Percentiles rank a stretch among this genome's conserved stretches.
Evolutionary conservation across 2,888 invertebrate species (phyloP).

Genomic region (Nasonia oneida): DNA sequence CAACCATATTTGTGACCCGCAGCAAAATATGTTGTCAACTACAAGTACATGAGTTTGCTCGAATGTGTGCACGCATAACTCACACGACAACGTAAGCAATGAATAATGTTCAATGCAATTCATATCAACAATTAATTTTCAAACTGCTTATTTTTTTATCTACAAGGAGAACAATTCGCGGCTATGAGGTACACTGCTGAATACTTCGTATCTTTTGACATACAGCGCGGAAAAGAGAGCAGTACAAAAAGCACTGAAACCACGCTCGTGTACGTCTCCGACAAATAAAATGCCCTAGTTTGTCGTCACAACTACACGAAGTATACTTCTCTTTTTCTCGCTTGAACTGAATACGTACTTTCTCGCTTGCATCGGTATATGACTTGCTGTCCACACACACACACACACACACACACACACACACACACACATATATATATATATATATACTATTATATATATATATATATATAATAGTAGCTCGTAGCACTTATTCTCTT

Average conservation of each 20-base stretch:
- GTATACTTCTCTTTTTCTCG: slow-evolving; percentile 1
- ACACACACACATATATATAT: not conserved
- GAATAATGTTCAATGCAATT: slow-evolving; percentile 17
- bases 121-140: slow-evolving; percentile 16
- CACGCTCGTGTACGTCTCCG: slow-evolving; percentile 33
- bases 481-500: slow-evolving; percentile 4
- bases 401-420: too few relatives aligned
- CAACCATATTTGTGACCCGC: slow-evolving; percentile 55
- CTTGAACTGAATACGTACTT: slow-evolving; percentile 46
- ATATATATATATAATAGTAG: not conserved
- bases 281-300: slow-evolving; percentile 56
- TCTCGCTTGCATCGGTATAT: slow-evolving; percentile 35
- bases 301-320: slow-evolving; percentile 38
- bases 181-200: not conserved
- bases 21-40: slow-evolving; percentile 52
- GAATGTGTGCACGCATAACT: slow-evolving; percentile 12
- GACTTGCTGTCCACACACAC: slow-evolving; percentile 16
- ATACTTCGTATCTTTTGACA: not conserved
- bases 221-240: slow-evolving; percentile 10
- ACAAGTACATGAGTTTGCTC: not conserved
- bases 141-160: slow-evolving; percentile 17
- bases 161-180: slow-evolving; percentile 20
- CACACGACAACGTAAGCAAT: not conserved
- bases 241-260: slow-evolving; percentile 54
- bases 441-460: too few relatives aligned